Percentiles rank a stretch among this genome's conserved stretches.
Evolutionary conservation across 2,797 vertebrate species (phyloP).

Genomic region (Austrolebias charrua): DNA sequence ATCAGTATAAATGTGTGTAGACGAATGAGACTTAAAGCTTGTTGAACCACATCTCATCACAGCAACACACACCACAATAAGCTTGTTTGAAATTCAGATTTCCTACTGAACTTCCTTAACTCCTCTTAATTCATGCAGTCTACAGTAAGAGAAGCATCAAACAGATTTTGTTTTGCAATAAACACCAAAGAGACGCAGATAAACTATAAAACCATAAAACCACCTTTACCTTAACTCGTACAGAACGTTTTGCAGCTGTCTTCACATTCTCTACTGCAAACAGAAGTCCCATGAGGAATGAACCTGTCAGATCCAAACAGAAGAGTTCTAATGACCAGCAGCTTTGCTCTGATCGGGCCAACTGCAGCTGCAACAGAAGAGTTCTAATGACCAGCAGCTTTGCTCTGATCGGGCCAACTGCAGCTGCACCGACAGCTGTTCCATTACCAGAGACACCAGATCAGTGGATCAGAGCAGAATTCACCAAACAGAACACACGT

Average conservation of each 20-base stretch:
- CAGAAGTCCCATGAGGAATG: too few species aligned
- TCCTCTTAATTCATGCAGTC: too few species aligned
- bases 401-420: background rate
- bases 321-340: background rate
- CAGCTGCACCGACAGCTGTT: background rate
- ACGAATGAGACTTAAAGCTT: background rate
- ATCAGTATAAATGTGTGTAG: background rate
- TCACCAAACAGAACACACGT: constrained; percentile 4
- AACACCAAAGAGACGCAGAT: too few species aligned
- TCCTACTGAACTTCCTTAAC: too few species aligned
- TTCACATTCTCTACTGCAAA: too few species aligned
- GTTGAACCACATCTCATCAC: too few species aligned
- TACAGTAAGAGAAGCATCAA: too few species aligned
- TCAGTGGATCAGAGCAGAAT: constrained; percentile 18
- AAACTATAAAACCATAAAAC: too few species aligned
- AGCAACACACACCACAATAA: too few species aligned
- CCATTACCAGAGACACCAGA: background rate
- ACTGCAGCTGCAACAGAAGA: background rate
- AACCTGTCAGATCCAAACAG: background rate
- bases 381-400: background rate
- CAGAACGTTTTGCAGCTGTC: background rate
- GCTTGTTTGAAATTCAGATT: too few species aligned
- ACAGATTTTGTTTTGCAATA: too few species aligned
- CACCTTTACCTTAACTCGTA: too few species aligned
- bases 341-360: background rate